Evolutionary conservation across 2,888 invertebrate genomes (phyloP).

Genomic region (Netelia inedita): DNA sequence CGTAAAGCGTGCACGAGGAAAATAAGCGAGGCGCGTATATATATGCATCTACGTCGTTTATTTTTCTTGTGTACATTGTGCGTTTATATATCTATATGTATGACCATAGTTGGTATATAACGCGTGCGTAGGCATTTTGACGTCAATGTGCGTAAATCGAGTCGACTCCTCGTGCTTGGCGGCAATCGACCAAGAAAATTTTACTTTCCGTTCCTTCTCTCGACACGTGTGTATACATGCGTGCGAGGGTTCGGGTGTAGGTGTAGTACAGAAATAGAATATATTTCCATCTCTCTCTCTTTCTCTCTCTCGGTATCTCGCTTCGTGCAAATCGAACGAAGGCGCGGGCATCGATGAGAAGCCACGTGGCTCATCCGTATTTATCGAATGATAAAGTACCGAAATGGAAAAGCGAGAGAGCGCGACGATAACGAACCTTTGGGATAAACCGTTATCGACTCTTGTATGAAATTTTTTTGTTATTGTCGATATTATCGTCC

Average conservation of each 20-base stretch:
- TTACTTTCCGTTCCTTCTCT: background rate
- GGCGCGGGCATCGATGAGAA: slow-evolving; percentile 26
- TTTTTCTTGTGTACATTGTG: background rate
- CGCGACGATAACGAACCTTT: slow-evolving; percentile 23
- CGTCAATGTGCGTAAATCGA: slow-evolving; percentile 15
- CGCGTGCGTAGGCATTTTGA: slow-evolving; percentile 8
- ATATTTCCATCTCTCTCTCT: background rate
- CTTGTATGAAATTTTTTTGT: background rate
- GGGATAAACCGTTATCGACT: slow-evolving; percentile 42
- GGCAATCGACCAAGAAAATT: background rate
- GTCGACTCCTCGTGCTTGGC: background rate
- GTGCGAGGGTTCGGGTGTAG: too few relatives aligned
- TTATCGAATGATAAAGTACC: slow-evolving; percentile 58
- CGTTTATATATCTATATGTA: background rate
- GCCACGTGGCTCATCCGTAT: slow-evolving; percentile 61
- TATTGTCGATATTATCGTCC: background rate
- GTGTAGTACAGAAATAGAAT: too few relatives aligned
- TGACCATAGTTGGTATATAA: background rate
- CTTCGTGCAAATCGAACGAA: slow-evolving; percentile 19
- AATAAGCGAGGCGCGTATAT: slow-evolving; percentile 2
- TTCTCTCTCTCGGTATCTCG: background rate
- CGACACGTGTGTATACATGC: background rate
- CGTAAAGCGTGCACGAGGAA: slow-evolving; percentile 18
- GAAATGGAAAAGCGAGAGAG: slow-evolving; percentile 19
- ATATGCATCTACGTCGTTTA: background rate